These are phyloP conservation scores for Drosophila merina DNA, from an alignment of 2,888 invertebrate genomes.

Conservation along the genomic window DNA sequence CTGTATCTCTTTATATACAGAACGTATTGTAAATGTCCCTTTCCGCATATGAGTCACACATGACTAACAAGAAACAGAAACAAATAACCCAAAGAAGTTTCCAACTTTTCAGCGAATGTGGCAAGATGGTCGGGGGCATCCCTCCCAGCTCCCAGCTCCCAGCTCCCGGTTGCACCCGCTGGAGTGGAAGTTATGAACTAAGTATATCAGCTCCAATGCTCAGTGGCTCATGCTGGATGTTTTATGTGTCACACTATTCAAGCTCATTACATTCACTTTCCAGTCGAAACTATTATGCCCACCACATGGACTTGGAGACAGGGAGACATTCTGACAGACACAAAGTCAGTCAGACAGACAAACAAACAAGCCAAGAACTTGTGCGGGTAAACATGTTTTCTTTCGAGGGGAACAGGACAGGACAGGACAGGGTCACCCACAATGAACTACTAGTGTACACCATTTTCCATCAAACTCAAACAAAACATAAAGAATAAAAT, in stretches of 20 bases:
- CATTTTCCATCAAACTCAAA: conserved; percentile 66
- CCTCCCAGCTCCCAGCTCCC: not conserved
- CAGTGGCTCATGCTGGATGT: conserved; percentile 24
- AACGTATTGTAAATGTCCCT: not conserved
- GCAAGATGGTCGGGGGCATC: not conserved
- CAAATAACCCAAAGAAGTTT: conserved; percentile 1
- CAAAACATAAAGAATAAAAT: conserved; percentile 71
- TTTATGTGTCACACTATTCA: conserved; percentile 39
- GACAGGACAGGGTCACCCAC: conserved; percentile 17
- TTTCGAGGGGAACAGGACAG: not conserved
- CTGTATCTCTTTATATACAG: not conserved
- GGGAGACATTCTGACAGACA: not conserved
- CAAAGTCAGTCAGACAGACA: conserved; percentile 14
- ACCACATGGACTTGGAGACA: conserved; percentile 7
- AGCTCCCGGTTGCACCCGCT: conserved; percentile 10
- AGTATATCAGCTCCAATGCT: conserved; percentile 18
- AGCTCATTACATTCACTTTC: conserved; percentile 49
- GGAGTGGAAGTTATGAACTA: conserved; percentile 35
- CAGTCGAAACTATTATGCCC: conserved; percentile 43
- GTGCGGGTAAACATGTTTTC: conserved; percentile 25
- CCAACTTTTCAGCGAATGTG: conserved; percentile 1
- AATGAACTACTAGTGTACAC: conserved; percentile 37
- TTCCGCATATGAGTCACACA: not conserved
- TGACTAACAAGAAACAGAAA: conserved; percentile 4
- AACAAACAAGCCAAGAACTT: conserved; percentile 18